A percentile compares a stretch with the other conserved stretches of the same genome.
Conservation (phyloP, 1,140 invertebrate genomes). For the Bombus sylvicola region DNA sequence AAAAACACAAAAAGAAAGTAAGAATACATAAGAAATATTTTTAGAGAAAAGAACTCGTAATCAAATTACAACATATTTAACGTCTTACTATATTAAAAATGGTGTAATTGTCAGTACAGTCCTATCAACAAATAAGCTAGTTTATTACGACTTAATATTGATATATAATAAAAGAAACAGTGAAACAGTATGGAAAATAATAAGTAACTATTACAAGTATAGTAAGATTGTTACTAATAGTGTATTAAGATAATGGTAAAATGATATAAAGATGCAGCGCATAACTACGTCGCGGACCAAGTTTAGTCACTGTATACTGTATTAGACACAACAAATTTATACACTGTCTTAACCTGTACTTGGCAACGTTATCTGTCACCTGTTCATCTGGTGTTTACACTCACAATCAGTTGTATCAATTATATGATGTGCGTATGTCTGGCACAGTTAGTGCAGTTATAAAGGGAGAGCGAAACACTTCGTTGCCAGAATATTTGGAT, state of each 20-base stretch:
- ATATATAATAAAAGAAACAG: too few species aligned
- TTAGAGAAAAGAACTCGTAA: accelerated
- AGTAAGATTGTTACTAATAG: too few species aligned
- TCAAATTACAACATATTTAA: too few species aligned
- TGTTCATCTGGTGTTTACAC: constrained; percentile 16
- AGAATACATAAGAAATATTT: neutral
- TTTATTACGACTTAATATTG: too few species aligned
- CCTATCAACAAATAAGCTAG: too few species aligned
- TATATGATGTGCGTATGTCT: constrained; percentile 59
- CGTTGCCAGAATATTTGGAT: constrained; percentile 13
- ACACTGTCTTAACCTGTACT: constrained; percentile 18
- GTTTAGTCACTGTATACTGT: constrained; percentile 13
- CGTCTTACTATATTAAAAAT: too few species aligned
- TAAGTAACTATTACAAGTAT: too few species aligned
- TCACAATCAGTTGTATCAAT: constrained; percentile 36
- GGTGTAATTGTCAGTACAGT: too few species aligned
- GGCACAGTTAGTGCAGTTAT: constrained; percentile 24
- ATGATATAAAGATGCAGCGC: neutral
- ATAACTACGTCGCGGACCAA: neutral
- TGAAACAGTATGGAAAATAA: neutral
- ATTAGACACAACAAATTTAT: constrained; percentile 11
- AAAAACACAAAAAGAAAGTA: neutral
- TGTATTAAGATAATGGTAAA: neutral
- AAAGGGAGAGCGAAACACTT: neutral
- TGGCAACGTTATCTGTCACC: constrained; percentile 45